Base-by-base conservation (phyloP, 2,797 vertebrate species). In the Takifugu ocellatus region DNA sequence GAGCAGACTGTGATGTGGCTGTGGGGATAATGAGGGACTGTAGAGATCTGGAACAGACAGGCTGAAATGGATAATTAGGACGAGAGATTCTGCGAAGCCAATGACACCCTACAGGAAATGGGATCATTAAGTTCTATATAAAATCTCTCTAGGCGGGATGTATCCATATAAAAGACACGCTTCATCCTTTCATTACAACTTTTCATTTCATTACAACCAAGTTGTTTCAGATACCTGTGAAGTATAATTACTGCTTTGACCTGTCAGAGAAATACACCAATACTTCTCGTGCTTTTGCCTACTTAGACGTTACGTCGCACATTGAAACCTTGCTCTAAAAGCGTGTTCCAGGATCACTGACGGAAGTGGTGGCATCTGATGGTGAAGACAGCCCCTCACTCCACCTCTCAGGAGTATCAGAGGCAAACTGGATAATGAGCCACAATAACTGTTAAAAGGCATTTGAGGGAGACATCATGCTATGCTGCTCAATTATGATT, bases 11-110 rank as follows among this genome's bases (percentile, higher is more conserved):
- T 52, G 79, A 82, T 83, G 84, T 84, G 84, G 87, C 81, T 84
- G 73, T 72, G 75, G 77, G 76, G 82, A 89, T 91, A 90, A 90
- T 88, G 87, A 90, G 89, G 83, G 74, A 84, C 81, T 88, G 79
- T 72, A 78, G 87, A 79, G 84, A 88, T 80, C 78, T 86, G 87
- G 90, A 89, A 91, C 86, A 89, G 91, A 91, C 88, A 90, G 86
- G 82, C 87, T 90, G 89, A 90, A 90, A 91, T 91, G 90, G 86
- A 91, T 93, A 91, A 92, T 92, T 93, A 92, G 91, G 89, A 91
- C 87, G 83, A 87, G 90, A 91, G 87, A 90, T 91, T 89, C 84
- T 75, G 80, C 72, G 72, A 85, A 81, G 85, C 84, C 83, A 79
- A 82, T 79, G 85, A 87, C 87, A 88, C 86, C 80, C 81, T 80